Evolutionary conservation across 2,888 invertebrate genomes (phyloP), one percentile per base, ranked within the genome.

Genomic region (Ernsta delagoae): DNA sequence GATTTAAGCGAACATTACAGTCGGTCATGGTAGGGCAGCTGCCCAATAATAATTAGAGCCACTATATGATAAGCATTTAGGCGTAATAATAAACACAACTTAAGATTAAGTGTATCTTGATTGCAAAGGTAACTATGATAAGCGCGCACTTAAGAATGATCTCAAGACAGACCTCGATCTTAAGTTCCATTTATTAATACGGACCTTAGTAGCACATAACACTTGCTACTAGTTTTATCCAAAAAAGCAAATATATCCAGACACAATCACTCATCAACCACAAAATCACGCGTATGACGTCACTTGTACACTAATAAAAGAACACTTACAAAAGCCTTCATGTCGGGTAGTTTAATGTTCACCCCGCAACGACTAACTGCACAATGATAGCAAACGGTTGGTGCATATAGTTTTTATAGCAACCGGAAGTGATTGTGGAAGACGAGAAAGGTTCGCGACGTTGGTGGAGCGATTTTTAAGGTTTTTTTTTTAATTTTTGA

Each of bases 311-410:
- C 66, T 70, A 71, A 66, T 68, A 74, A 74, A 69, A 71, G 73
- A 73, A 65, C 71, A 92, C 92, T 92, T 88, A 92, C 92, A 85
- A 90, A 89, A 75, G 76, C 85, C 88, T 90, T 92, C 92, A 92
- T 92, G 90, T 87, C 82, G 88, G 77, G 78, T 76, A 75, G 82
- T 34, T 81, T 86, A 70, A 77, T 78, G 77, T 70, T 74, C 78
- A 79, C 82, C 73, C 80, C 78, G 77, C 79, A 74, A 60, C 61
- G 61, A 16, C 67, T 45, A 78, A 68, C 78, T 78, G 66, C 84
- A 84, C 83, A 87, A 83, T 92, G 92, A 87, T 90, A 81, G 75
- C 78, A 78, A 78, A 75, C 74, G 74, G 80, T 78, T 79, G 83
- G 83, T 87, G 87, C 83, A 85, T 85, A 84, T 85, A 86, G 84